Evolutionary conservation across 2,113 vertebrate genomes (phyloP).

Genomic region (Pardalotus punctatus): DNA sequence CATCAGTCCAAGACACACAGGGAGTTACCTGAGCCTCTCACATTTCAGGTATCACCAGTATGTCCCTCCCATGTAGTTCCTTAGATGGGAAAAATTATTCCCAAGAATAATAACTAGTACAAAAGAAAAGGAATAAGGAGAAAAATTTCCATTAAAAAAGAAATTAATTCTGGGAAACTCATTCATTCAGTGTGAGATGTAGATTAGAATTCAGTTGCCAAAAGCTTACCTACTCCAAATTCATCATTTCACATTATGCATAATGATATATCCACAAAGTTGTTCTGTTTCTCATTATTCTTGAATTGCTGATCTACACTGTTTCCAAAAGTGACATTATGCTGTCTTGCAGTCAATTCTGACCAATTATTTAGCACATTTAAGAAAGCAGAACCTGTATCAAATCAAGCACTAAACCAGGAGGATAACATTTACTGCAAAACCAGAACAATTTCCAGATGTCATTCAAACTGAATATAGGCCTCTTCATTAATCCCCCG

Average conservation of each 20-base stretch:
- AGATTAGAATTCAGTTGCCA: constrained; percentile 17
- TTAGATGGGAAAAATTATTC: background rate
- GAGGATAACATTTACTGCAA: background rate
- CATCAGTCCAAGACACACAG: background rate
- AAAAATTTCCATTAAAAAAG: constrained; percentile 3
- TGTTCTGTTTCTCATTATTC: constrained; percentile 38
- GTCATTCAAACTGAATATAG: background rate
- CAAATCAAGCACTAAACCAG: constrained; percentile 3
- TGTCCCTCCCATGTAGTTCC: background rate
- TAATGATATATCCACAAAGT: constrained; percentile 18
- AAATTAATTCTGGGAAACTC: constrained; percentile 7
- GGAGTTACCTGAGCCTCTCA: background rate
- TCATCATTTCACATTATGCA: constrained; percentile 2
- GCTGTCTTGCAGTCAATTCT: constrained; percentile 8
- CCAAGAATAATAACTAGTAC: background rate
- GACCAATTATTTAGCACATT: constrained; percentile 50
- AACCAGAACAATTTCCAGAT: constrained; percentile 3
- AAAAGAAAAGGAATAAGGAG: background rate
- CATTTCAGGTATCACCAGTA: background rate
- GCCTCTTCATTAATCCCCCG: background rate
- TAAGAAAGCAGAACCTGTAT: constrained; percentile 9
- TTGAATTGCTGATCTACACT: constrained; percentile 8
- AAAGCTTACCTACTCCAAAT: constrained; percentile 43
- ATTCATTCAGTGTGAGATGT: background rate
- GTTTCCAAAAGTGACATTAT: constrained; percentile 31